phyloP scores from a whole-genome alignment of 2,113 vertebrate genomes.

The Pituophis catenifer region DNA sequence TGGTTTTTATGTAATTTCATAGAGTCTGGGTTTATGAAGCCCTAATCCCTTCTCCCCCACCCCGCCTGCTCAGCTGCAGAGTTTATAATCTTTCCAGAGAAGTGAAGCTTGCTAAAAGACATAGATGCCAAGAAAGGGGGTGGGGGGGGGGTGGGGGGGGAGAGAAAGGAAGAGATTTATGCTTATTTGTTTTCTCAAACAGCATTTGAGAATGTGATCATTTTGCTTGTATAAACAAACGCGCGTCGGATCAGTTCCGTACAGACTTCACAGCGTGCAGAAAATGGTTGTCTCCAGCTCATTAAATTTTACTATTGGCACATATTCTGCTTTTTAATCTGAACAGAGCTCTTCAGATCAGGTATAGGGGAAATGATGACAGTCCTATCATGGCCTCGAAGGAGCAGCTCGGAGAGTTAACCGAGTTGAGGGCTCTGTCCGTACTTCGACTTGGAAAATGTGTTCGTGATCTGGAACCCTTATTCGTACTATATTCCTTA shows the following conservation, averaged over 20 bases:
- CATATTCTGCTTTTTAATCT: constrained; percentile 1
- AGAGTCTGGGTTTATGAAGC: constrained; percentile 65
- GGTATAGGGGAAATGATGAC: not conserved
- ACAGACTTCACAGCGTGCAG: constrained; percentile 22
- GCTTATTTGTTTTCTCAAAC: constrained; percentile 52
- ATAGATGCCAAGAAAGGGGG: not conserved
- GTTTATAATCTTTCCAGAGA: constrained; percentile 52
- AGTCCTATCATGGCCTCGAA: not conserved
- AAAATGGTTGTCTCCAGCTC: constrained; percentile 15
- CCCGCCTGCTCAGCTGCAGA: not conserved
- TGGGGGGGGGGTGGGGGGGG: fast-evolving
- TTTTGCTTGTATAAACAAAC: constrained; percentile 7
- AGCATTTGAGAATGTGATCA: not conserved
- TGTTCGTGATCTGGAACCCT: not conserved
- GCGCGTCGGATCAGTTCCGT: not conserved
- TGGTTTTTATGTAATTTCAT: constrained; percentile 64
- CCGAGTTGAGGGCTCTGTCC: not conserved
- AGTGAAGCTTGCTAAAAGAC: constrained; percentile 53
- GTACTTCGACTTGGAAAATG: not conserved
- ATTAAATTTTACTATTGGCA: constrained; percentile 38
- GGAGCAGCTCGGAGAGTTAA: not conserved
- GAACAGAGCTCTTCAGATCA: not conserved
- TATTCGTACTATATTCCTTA: not conserved
- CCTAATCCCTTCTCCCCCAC: not conserved
- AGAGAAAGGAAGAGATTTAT: constrained; percentile 20